Conservation (phyloP, 2,888 invertebrate genomes). For the Leucophenga montana region DNA sequence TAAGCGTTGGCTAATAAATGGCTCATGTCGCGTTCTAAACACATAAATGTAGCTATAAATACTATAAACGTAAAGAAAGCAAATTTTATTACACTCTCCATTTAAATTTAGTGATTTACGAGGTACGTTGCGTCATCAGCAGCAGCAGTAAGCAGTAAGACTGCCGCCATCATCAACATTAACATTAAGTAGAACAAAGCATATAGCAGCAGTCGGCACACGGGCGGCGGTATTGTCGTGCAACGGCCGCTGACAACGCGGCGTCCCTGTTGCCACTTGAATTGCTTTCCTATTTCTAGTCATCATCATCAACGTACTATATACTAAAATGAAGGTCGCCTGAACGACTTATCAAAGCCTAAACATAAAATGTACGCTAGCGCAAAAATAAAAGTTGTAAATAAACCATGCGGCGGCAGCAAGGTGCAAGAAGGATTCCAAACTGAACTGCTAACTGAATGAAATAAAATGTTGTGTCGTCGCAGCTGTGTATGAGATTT, state of each 20-base stretch:
- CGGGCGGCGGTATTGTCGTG: background rate
- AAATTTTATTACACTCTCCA: slow-evolving; percentile 21
- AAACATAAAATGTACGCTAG: slow-evolving; percentile 29
- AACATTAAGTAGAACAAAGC: background rate
- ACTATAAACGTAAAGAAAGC: slow-evolving; percentile 14
- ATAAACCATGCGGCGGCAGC: background rate
- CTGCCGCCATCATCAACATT: background rate
- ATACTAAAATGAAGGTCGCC: background rate
- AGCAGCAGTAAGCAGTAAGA: background rate
- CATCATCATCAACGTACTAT: slow-evolving; percentile 32
- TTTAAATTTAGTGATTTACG: slow-evolving; percentile 36
- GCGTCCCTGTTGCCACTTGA: slow-evolving; percentile 7
- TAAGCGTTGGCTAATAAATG: too few relatives aligned
- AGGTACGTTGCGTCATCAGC: slow-evolving; percentile 31
- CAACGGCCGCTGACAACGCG: background rate
- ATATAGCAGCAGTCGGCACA: too few relatives aligned
- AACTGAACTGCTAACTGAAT: slow-evolving; percentile 1
- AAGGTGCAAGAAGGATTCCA: background rate
- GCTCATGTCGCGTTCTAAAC: background rate
- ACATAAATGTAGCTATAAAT: slow-evolving; percentile 38
- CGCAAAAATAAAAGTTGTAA: slow-evolving; percentile 5
- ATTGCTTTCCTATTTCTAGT: slow-evolving; percentile 9
- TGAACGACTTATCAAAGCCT: slow-evolving; percentile 38
- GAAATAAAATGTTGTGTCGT: background rate
- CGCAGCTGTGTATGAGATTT: slow-evolving; percentile 6